Evolutionary conservation across 2,113 vertebrate species (phyloP), one percentile per base, ranked within the genome.

Genomic region (Eolophus roseicapilla): DNA sequence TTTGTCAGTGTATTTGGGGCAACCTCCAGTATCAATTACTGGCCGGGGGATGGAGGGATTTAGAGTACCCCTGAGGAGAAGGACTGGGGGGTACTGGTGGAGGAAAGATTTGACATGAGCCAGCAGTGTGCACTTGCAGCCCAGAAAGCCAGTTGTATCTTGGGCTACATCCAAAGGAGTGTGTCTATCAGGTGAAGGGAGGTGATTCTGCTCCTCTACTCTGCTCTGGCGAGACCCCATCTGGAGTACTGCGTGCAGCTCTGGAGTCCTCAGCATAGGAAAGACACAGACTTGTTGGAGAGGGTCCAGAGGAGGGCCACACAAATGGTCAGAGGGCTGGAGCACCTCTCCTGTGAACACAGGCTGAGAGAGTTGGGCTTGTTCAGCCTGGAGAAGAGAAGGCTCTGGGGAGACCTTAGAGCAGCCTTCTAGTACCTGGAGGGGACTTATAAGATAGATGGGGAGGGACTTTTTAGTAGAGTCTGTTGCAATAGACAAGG

Each of bases 271-370:
- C 57, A 59, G 13, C 4, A 3, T 5, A n/a, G 4, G 62, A 63
- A 63, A 5, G 37, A 69, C 11, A 11, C 1, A 13, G 18, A 43
- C 8, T n/a, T 57, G 65, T 5, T 65, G n/a, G 24, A 67, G 8
- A 0, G 0, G 25, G 17, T 62, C 41, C 52, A 78, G n/a, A 67
- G 27, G 8, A 85, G 23, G 23, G 4, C 2, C 69, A 67, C 13
- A 21, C 3, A 70, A 8, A 46, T 70, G 43, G 18, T 60, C 11
- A 39, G 35, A 60, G 37, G 19, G 25, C 5, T 84, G 39, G 8
- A 31, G 7, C 7, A 52, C 24, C 9, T 77, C 24, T 71, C 7
- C 75, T 18, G 1, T 33, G 13, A 35, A 7, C 46, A 73, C 4
- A 63, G 69, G 31, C 27, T 44, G 35, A 67, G 18, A 49, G 13